Evolutionary conservation across 2,888 invertebrate genomes (phyloP).

Genomic region (Eumacrocentrus americanus): DNA sequence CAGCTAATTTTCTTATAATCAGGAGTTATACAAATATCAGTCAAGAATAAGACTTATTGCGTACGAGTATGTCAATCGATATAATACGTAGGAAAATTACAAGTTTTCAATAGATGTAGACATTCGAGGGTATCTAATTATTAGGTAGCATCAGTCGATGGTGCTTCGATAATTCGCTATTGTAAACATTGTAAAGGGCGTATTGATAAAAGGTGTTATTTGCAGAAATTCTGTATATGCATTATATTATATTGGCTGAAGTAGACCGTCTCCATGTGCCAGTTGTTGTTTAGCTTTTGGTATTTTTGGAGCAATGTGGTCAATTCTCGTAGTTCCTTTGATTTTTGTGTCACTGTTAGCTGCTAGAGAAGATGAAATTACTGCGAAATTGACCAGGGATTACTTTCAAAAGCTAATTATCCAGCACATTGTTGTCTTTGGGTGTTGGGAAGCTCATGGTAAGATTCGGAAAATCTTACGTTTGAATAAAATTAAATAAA

Average conservation of each 20-base stretch:
- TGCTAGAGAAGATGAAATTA: slow-evolving; percentile 15
- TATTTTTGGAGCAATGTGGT: background rate
- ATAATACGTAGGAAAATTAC: too few relatives aligned
- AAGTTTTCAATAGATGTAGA: background rate
- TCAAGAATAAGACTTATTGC: background rate
- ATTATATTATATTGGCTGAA: background rate
- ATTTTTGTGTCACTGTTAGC: background rate
- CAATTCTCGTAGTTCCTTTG: background rate
- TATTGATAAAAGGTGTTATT: background rate
- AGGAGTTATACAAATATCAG: background rate
- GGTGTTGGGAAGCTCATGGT: slow-evolving; percentile 31
- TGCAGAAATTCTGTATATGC: background rate
- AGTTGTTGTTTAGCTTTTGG: background rate
- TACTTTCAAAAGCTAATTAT: slow-evolving; percentile 26
- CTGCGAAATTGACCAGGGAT: slow-evolving; percentile 23
- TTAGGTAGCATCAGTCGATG: background rate
- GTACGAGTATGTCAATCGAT: background rate
- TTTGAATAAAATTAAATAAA: background rate
- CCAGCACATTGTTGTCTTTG: slow-evolving; percentile 31
- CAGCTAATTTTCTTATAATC: background rate
- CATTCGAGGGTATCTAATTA: background rate
- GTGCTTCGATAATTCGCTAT: background rate
- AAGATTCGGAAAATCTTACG: background rate
- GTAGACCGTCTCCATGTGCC: too few relatives aligned
- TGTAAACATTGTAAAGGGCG: background rate